Evolutionary conservation across 2,797 vertebrate species (phyloP), one percentile per base, ranked within the genome.

Genomic region (Epinephelus malabaricus): DNA sequence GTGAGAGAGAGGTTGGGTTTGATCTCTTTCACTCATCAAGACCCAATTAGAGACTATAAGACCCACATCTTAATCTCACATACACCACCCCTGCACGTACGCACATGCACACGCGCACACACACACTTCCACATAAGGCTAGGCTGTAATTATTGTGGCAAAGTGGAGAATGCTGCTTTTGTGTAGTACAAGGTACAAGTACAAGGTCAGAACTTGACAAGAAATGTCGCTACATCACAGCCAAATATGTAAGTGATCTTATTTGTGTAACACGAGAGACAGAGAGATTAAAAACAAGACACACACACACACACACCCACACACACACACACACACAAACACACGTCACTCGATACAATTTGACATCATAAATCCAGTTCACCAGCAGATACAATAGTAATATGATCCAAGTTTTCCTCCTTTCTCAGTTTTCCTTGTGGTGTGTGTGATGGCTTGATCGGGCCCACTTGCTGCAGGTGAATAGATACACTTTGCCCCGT

Each of bases 381-480:
- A 79, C 30, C 53, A 53, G 27, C 62, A 58, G 67, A 63, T 47
- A 83, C 53, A 77, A 73, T 70, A 62, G 88, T 68, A 89, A 86
- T 40, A 34, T 13, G 73, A 89, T 72, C 64, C 56, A 23, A 12
- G 66, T 75, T 86, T 91, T 84, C 83, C 70, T 81, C 63, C 25
- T 69, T 43, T 73, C 64, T 86, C 60, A 2, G 43, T 81, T 85
- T 76, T 78, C 34, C 60, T 46, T 23, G 30, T 53, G 4, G 75
- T 66, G 78, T 77, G 67, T 64, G 56, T 78, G 79, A 82, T 38
- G 59, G 50, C 23, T 85, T 82, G 82, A 87, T 85, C 79, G 67
- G 45, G n/a, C 45, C 73, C 67, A 78, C 85, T 89, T 86, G 85
- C 79, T 78, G 78, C 50, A 67, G 75, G 76, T 86, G 87, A 85